These are phyloP conservation scores for Hypolimnas misippus DNA, from an alignment of 2,888 invertebrate species.

Conservation along the genomic window DNA sequence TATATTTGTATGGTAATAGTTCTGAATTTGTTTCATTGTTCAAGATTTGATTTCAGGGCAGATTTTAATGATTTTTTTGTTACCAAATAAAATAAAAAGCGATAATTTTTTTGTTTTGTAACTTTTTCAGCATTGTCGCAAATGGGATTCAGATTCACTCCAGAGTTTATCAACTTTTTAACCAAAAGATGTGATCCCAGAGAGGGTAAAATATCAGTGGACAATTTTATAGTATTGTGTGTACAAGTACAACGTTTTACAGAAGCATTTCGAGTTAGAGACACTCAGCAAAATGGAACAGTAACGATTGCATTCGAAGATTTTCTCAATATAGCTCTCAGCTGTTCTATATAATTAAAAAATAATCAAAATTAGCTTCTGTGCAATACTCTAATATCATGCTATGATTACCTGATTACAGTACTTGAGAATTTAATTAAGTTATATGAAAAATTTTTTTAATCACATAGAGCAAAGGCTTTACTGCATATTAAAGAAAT, in stretches of 20 bases:
- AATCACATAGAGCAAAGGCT: no score
- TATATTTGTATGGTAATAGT: no score
- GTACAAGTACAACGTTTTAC: conserved; percentile 95
- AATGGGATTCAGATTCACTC: conserved; percentile 94
- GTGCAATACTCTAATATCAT: background rate
- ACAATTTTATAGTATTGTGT: conserved; percentile 94
- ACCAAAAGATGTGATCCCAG: conserved; percentile 87
- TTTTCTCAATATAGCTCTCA: conserved; percentile 92
- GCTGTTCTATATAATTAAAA: conserved; percentile 82
- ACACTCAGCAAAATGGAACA: conserved; percentile 90
- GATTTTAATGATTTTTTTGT: no score
- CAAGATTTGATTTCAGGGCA: no score
- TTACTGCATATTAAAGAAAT: no score
- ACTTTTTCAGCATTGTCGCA: conserved; percentile 89
- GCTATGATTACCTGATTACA: background rate
- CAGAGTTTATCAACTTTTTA: conserved; percentile 89
- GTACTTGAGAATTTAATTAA: background rate
- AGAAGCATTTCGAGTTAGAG: conserved; percentile 93
- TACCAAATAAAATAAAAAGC: no score
- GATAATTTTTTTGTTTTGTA: no score
- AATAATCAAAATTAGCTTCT: background rate
- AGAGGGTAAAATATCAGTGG: conserved; percentile 88
- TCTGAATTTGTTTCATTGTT: no score
- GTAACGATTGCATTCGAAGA: conserved; percentile 96
- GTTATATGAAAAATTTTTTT: background rate